A percentile compares a stretch with the other conserved stretches of the same genome.
Conservation (phyloP, 2,888 invertebrate species). For the Pogonocherus hispidulus region DNA sequence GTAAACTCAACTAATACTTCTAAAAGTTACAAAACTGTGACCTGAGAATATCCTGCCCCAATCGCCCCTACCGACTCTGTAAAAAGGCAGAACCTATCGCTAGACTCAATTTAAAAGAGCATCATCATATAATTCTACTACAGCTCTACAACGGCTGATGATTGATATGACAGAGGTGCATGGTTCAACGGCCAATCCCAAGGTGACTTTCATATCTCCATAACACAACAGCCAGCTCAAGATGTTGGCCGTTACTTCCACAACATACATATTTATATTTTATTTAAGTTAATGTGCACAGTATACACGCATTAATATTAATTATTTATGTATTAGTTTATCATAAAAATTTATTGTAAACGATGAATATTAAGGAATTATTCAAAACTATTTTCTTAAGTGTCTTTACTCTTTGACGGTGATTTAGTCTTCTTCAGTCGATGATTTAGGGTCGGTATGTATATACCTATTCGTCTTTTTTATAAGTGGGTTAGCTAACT, state of each 20-base stretch:
- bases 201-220: slow-evolving; percentile 58
- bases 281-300: slow-evolving; percentile 18
- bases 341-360: too few species aligned
- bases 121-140: slow-evolving; percentile 44
- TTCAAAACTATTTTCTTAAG: too few species aligned
- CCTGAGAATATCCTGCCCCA: slow-evolving; percentile 14
- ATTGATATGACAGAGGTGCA: slow-evolving; percentile 57
- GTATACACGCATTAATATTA: neutral
- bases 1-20: too few species aligned
- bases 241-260: slow-evolving; percentile 29
- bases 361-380: too few species aligned
- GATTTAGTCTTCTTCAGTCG: too few species aligned
- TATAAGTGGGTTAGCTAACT: too few species aligned
- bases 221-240: slow-evolving; percentile 44
- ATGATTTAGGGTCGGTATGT: too few species aligned
- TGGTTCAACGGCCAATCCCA: slow-evolving; percentile 59
- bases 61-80: slow-evolving; percentile 24
- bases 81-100: slow-evolving; percentile 39
- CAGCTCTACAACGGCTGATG: slow-evolving; percentile 50
- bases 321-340: too few species aligned
- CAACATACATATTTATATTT: slow-evolving; percentile 20
- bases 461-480: too few species aligned
- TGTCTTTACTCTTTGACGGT: too few species aligned
- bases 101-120: slow-evolving; percentile 47
- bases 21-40: too few species aligned